A percentile compares a stretch with the other conserved stretches of the same genome.
phyloP scores from a whole-genome alignment of 1,140 invertebrate species.

The Drosophila tropicalis region DNA sequence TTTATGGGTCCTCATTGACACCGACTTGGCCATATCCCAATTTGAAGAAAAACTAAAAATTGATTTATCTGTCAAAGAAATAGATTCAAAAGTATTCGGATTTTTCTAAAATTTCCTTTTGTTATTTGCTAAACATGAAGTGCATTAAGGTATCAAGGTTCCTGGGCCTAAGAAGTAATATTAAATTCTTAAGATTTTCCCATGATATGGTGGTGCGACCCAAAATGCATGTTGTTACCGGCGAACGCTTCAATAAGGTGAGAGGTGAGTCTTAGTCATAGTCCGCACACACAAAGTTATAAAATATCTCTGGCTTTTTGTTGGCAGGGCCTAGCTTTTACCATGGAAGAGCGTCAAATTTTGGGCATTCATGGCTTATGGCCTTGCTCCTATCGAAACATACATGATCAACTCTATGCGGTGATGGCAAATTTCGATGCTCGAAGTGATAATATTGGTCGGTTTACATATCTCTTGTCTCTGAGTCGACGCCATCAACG shows the following conservation, averaged over 20 bases:
- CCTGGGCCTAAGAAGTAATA: neutral
- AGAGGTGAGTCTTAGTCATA: no score
- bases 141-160: neutral
- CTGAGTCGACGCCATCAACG: constrained; percentile 94
- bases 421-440: constrained; percentile 90
- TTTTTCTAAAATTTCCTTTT: neutral
- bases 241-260: constrained; percentile 26
- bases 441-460: constrained; percentile 91
- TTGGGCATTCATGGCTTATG: constrained; percentile 90
- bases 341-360: constrained; percentile 43
- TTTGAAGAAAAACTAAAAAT: constrained; percentile 12
- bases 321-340: constrained; percentile 47
- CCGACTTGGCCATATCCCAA: constrained; percentile 48
- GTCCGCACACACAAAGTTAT: no score
- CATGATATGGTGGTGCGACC: constrained; percentile 15
- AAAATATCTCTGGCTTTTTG: neutral
- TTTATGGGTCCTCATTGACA: constrained; percentile 87
- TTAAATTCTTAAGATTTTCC: neutral
- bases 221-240: neutral
- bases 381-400: constrained; percentile 91
- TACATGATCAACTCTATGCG: constrained; percentile 92
- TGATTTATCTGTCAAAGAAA: constrained; percentile 17
- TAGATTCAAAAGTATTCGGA: neutral
- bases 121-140: neutral
- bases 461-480: constrained; percentile 92